phyloP scores from a whole-genome alignment of 2,888 invertebrate genomes.

The Oithona nana region DNA sequence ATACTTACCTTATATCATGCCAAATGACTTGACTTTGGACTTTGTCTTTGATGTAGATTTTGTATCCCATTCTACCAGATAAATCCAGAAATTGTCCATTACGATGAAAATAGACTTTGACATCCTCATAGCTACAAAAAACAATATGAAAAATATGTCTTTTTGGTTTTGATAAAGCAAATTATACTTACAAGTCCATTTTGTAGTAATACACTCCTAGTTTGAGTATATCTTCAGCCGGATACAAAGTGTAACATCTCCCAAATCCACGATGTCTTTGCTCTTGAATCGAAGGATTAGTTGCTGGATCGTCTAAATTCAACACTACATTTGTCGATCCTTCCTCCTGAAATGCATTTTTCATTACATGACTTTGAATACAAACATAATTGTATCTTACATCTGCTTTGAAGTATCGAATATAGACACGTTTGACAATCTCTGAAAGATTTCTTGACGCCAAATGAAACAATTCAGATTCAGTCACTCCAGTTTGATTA shows the following conservation, averaged over 20 bases:
- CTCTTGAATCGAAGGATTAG: background rate
- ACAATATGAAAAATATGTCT: background rate
- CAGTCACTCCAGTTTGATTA: slow-evolving; percentile 1
- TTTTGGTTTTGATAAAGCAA: no score
- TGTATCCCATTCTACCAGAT: slow-evolving; percentile 13
- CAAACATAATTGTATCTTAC: background rate
- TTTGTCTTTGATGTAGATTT: background rate
- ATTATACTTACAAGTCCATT: slow-evolving; percentile 1
- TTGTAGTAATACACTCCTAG: slow-evolving; percentile 8
- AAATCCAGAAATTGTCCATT: slow-evolving; percentile 9
- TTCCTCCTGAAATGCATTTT: background rate
- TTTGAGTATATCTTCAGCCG: background rate
- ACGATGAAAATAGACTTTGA: slow-evolving; percentile 8
- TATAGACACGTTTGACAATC: background rate
- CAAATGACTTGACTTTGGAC: background rate
- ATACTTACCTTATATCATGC: background rate
- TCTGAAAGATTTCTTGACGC: background rate
- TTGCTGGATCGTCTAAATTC: background rate
- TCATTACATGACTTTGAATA: no score
- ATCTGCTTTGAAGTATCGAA: background rate
- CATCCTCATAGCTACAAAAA: background rate
- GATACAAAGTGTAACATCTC: slow-evolving; percentile 2
- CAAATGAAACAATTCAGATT: background rate
- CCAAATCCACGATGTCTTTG: slow-evolving; percentile 10
- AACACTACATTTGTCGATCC: background rate